These are phyloP conservation scores for Rhinella marina DNA, from an alignment of 2,797 vertebrate species.

Conservation along the genomic window DNA sequence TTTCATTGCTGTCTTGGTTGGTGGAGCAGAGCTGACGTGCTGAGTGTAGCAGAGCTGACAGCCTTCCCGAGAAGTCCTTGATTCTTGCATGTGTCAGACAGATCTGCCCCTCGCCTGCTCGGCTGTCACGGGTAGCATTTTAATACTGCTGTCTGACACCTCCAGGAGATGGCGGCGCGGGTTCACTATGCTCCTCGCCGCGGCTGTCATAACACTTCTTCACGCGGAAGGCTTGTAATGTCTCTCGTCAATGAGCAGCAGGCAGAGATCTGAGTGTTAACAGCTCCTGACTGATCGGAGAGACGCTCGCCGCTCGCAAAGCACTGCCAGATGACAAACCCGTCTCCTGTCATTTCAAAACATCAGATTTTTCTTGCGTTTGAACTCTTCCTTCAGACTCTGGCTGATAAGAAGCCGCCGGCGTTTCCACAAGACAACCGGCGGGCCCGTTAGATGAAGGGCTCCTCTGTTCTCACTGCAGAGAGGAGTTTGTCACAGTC, in stretches of 20 bases:
- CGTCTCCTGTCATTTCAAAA: not conserved
- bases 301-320: not conserved
- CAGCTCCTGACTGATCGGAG: not conserved
- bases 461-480: not conserved
- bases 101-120: not conserved
- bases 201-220: not conserved
- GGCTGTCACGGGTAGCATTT: conserved; percentile 26
- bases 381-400: not conserved
- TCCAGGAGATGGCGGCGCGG: not conserved
- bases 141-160: conserved; percentile 26
- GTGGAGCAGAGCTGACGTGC: not conserved
- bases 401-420: not conserved
- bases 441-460: not conserved
- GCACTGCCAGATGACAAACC: not conserved
- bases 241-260: not conserved
- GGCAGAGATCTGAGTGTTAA: not conserved
- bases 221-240: not conserved
- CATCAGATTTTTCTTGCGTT: not conserved
- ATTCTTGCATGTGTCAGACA: conserved; percentile 13
- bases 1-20: not conserved
- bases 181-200: not conserved
- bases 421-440: no score
- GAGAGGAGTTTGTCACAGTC: not conserved
- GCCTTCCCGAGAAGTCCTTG: not conserved
- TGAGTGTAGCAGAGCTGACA: not conserved